phyloP scores from a whole-genome alignment of 2,113 vertebrate genomes.

The Lamprotornis superbus region DNA sequence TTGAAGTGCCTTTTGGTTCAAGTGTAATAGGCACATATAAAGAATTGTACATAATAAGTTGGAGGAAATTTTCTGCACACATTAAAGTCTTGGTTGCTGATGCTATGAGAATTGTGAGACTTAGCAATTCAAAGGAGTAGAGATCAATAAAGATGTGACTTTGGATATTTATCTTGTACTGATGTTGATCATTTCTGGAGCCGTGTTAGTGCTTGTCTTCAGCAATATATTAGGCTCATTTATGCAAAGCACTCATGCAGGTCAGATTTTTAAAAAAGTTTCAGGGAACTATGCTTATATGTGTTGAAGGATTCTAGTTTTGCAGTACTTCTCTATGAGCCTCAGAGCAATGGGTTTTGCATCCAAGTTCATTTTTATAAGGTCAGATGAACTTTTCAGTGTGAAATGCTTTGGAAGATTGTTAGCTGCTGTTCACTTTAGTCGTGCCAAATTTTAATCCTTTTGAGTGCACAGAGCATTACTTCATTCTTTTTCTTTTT shows the following conservation, averaged over 20 bases:
- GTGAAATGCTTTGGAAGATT: neutral
- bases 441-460: constrained; percentile 40
- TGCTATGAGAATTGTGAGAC: neutral
- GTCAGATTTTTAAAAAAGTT: neutral
- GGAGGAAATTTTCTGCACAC: neutral
- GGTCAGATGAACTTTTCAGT: neutral
- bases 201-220: neutral
- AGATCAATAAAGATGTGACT: neutral
- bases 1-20: neutral
- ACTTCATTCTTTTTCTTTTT: constrained; percentile 18
- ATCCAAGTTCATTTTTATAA: neutral
- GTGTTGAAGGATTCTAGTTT: neutral
- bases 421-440: constrained; percentile 23
- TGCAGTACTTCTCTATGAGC: neutral
- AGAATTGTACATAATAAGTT: neutral
- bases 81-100: neutral
- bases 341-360: neutral
- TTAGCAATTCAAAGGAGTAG: neutral
- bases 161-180: neutral
- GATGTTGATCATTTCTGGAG: neutral
- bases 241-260: neutral
- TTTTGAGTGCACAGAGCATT: constrained; percentile 21
- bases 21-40: neutral
- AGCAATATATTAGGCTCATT: neutral
- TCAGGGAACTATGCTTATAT: neutral